These are phyloP conservation scores for Spheniscus mendiculus DNA, from an alignment of 2,113 vertebrate genomes.

Conservation along the genomic window DNA sequence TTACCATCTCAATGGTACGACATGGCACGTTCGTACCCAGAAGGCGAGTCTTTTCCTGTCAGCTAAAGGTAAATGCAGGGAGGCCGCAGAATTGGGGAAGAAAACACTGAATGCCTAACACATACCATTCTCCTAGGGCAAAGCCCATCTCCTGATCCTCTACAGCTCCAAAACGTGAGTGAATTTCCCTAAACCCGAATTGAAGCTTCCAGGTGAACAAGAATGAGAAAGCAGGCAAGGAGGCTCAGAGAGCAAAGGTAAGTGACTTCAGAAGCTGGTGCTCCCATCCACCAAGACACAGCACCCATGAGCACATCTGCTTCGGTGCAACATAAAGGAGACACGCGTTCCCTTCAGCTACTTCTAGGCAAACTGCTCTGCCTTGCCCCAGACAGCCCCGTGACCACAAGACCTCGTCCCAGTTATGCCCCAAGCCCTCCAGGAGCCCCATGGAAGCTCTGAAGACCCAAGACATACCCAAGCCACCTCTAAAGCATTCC, in stretches of 20 bases:
- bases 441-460: background rate
- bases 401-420: background rate
- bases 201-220: background rate
- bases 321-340: background rate
- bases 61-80: background rate
- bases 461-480: background rate
- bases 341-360: accelerated
- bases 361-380: background rate
- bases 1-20: accelerated
- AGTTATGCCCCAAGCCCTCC: background rate
- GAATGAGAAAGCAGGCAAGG: background rate
- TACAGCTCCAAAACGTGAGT: accelerated
- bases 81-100: background rate
- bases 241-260: background rate
- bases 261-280: background rate
- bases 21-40: accelerated
- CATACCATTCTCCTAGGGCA: background rate
- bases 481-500: background rate
- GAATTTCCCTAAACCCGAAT: background rate
- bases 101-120: accelerated
- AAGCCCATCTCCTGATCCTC: background rate
- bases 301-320: background rate
- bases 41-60: background rate
- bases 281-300: background rate
- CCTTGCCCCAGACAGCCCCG: background rate